A percentile compares a stretch with the other conserved stretches of the same genome.
Evolutionary conservation across 2,113 vertebrate genomes (phyloP).

Genomic region (Centropus bengalensis): DNA sequence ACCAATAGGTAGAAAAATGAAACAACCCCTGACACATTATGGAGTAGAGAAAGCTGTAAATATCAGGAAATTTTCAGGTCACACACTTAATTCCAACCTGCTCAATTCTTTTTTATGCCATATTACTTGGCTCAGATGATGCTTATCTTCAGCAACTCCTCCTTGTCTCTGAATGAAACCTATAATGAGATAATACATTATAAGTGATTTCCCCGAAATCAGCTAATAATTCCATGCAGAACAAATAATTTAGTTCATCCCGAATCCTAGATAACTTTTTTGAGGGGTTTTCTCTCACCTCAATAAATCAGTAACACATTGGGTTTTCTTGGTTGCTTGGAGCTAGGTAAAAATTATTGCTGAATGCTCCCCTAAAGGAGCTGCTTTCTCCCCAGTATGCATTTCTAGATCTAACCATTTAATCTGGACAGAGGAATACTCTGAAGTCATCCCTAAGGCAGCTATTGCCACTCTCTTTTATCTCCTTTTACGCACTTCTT

Average conservation of each 20-base stretch:
- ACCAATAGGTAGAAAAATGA: not conserved
- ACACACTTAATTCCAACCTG: not conserved
- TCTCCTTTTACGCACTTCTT: not conserved
- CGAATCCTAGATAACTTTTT: not conserved
- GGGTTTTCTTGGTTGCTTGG: not conserved
- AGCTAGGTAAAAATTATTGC: not conserved
- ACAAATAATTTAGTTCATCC: not conserved
- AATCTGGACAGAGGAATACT: not conserved
- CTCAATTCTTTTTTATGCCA: not conserved
- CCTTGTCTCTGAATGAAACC: not conserved
- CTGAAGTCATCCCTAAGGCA: not conserved
- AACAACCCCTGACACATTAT: not conserved
- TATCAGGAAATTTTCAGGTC: constrained; percentile 1
- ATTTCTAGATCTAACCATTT: not conserved
- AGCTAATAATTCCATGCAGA: not conserved
- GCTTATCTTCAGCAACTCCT: not conserved
- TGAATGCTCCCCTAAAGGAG: not conserved
- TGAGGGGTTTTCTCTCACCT: not conserved
- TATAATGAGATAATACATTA: not conserved
- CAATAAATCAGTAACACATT: not conserved
- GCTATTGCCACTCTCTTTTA: not conserved
- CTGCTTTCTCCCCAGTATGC: not conserved
- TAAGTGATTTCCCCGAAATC: not conserved
- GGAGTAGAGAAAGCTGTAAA: not conserved
- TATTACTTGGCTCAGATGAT: not conserved